These are phyloP conservation scores for Synaphobranchus kaupii DNA, from an alignment of 2,797 vertebrate species.

Conservation along the genomic window DNA sequence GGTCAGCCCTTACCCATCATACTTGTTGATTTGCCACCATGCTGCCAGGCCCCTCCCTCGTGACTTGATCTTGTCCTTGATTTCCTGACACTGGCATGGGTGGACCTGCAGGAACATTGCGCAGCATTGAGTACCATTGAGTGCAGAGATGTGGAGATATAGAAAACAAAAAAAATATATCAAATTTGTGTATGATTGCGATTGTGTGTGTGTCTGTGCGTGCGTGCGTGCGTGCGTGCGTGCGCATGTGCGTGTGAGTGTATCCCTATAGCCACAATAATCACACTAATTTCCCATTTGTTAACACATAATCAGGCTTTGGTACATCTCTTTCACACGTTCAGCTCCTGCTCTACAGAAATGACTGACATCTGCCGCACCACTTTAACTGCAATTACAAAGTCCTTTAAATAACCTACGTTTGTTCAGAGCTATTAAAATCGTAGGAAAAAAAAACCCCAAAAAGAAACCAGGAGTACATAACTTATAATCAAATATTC, in stretches of 20 bases:
- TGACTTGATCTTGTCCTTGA: not conserved
- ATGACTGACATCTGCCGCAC: slow-evolving; percentile 46
- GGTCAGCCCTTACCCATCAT: not conserved
- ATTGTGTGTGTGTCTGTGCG: slow-evolving; percentile 12
- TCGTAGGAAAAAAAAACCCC: slow-evolving; percentile 32
- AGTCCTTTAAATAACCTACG: slow-evolving; percentile 48
- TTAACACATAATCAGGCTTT: slow-evolving; percentile 27
- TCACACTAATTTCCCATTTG: slow-evolving; percentile 37
- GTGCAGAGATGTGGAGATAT: not conserved
- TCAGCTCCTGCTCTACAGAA: slow-evolving; percentile 32
- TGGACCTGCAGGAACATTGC: not conserved
- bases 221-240: not conserved
- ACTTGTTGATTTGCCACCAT: not conserved
- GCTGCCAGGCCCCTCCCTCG: not conserved
- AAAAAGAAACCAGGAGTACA: slow-evolving; percentile 39
- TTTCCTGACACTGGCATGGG: not conserved
- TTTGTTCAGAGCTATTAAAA: slow-evolving; percentile 45
- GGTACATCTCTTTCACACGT: slow-evolving; percentile 33
- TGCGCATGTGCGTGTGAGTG: slow-evolving; percentile 24
- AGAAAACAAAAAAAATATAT: not conserved
- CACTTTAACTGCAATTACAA: slow-evolving; percentile 55
- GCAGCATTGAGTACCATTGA: not conserved
- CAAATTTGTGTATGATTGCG: slow-evolving; percentile 9
- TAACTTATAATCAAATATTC: slow-evolving; percentile 43
- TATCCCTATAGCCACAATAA: slow-evolving; percentile 26